These are phyloP conservation scores for Atethmia centrago DNA, from an alignment of 2,888 invertebrate genomes.

Conservation along the genomic window DNA sequence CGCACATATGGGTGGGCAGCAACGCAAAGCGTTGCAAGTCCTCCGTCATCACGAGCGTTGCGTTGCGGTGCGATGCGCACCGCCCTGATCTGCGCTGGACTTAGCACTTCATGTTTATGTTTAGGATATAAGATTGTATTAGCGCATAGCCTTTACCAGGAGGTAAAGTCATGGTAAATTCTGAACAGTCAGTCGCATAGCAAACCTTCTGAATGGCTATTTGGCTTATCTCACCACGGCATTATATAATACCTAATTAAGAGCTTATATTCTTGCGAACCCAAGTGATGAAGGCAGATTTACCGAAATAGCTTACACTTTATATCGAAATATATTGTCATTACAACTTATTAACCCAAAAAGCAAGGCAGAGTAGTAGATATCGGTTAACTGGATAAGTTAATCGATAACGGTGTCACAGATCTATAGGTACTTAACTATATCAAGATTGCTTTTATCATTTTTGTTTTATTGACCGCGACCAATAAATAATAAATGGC, in stretches of 20 bases:
- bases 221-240: not conserved
- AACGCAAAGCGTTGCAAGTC: not conserved
- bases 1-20: not conserved
- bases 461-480: not conserved
- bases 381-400: not conserved
- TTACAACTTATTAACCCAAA: not conserved
- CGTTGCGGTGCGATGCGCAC: not conserved
- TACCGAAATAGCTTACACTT: not conserved
- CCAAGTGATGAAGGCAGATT: not conserved
- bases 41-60: no score
- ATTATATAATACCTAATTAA: not conserved
- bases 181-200: not conserved
- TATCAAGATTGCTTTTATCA: not conserved
- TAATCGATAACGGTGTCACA: slow-evolving; percentile 1
- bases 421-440: not conserved
- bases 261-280: not conserved
- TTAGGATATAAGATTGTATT: not conserved
- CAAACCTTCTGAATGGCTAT: not conserved
- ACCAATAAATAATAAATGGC: slow-evolving; percentile 10
- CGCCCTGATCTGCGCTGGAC: not conserved
- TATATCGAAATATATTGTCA: not conserved
- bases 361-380: not conserved
- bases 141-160: not conserved
- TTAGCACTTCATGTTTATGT: not conserved
- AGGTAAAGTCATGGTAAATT: not conserved